phyloP scores from a whole-genome alignment of 2,113 vertebrate species.

The Otocyon megalotis region DNA sequence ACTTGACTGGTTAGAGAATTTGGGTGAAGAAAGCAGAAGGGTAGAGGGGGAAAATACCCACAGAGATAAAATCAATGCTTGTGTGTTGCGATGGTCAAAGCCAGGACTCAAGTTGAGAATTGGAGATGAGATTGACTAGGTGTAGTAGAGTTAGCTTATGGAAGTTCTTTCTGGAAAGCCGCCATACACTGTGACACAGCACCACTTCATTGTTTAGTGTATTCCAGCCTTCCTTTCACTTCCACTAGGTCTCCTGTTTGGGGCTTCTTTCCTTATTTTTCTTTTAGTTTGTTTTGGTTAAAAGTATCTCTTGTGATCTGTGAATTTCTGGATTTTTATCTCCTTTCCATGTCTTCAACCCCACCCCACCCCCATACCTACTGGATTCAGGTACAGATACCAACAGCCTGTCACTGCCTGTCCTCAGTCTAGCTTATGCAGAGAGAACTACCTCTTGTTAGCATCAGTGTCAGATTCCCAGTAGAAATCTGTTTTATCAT shows the following conservation, averaged over 20 bases:
- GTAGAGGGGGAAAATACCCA: neutral
- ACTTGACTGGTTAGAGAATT: neutral
- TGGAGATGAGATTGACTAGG: neutral
- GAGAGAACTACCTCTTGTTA: neutral
- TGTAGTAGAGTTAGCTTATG: no score
- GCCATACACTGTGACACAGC: neutral
- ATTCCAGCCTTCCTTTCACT: neutral
- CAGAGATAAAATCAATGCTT: neutral
- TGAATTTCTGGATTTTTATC: neutral
- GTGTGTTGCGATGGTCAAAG: neutral
- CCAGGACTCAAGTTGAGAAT: neutral
- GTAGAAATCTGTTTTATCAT: neutral
- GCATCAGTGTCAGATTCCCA: neutral
- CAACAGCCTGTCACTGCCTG: neutral
- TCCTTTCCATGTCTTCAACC: neutral
- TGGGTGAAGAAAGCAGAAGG: neutral
- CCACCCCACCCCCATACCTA: accelerated
- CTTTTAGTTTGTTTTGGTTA: neutral
- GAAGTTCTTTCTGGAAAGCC: neutral
- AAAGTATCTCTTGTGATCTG: neutral
- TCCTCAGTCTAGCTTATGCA: neutral
- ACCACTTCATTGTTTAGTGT: neutral
- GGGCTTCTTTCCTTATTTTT: neutral
- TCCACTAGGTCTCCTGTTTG: neutral
- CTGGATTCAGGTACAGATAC: neutral